Percentiles rank a stretch among this genome's conserved stretches.
phyloP scores from a whole-genome alignment of 2,113 vertebrate species.

The human (Homo sapiens) region GRCh38 chr20:10945001-10945500 shows the following conservation, averaged over 20 bases:
- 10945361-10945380: slow-evolving; percentile 77
- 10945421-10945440: slow-evolving; percentile 68
- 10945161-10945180: not conserved
- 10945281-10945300: slow-evolving; percentile 31
- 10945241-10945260: not conserved
- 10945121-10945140: not conserved
- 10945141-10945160: not conserved
- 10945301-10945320: not conserved
- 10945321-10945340: not conserved
- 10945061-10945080: not conserved
- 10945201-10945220: not conserved
- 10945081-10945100: slow-evolving; percentile 4
- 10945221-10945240: not conserved
- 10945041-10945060: not conserved
- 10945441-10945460: slow-evolving; percentile 67
- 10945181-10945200: not conserved
- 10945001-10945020: not conserved
- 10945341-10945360: slow-evolving; percentile 60
- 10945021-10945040: not conserved
- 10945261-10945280: not conserved
- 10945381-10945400: slow-evolving; percentile 70
- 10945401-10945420: slow-evolving; percentile 53
- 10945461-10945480: slow-evolving; percentile 56
- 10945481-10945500: slow-evolving; percentile 60
- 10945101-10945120: not conserved